Percentiles rank a stretch among this genome's conserved stretches.
These are phyloP conservation scores for Casuarius casuarius DNA, from an alignment of 2,113 vertebrate genomes.

Conservation along the genomic window DNA sequence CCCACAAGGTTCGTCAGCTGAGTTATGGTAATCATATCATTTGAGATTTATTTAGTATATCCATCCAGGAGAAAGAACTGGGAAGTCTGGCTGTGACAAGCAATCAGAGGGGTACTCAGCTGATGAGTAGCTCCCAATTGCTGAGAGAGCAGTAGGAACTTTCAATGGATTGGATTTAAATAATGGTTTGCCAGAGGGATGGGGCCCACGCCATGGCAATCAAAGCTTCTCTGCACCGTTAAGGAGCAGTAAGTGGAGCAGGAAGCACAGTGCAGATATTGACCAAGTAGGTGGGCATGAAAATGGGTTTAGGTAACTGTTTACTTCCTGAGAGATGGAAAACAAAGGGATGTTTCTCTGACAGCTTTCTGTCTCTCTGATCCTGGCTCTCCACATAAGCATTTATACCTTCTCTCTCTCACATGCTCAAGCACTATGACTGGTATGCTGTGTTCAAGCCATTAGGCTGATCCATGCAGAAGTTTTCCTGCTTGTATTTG, in stretches of 20 bases:
- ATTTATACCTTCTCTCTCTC: conserved; percentile 18
- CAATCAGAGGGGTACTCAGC: conserved; percentile 56
- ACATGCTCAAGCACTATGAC: not conserved
- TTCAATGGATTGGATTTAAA: conserved; percentile 37
- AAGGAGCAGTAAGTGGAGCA: conserved; percentile 55
- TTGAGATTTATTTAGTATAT: conserved; percentile 56
- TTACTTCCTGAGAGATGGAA: conserved; percentile 47
- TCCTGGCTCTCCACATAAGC: conserved; percentile 11
- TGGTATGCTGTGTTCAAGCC: not conserved
- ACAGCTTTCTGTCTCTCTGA: conserved; percentile 9
- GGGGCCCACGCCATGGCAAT: conserved; percentile 25
- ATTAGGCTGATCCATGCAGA: not conserved
- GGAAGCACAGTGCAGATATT: conserved; percentile 49
- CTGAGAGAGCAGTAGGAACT: conserved; percentile 30
- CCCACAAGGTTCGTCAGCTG: conserved; percentile 22
- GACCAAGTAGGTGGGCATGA: conserved; percentile 53
- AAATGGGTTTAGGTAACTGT: conserved; percentile 55
- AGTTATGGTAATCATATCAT: conserved; percentile 45
- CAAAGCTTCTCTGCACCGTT: conserved; percentile 63
- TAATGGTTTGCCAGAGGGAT: conserved; percentile 61
- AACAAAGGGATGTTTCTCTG: conserved; percentile 37
- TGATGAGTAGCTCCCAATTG: conserved; percentile 51
- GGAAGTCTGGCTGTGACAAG: conserved; percentile 58
- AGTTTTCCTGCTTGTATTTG: not conserved
- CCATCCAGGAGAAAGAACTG: not conserved